These are phyloP conservation scores for Alentia gelatinosa DNA, from an alignment of 2,888 invertebrate genomes.

Conservation along the genomic window DNA sequence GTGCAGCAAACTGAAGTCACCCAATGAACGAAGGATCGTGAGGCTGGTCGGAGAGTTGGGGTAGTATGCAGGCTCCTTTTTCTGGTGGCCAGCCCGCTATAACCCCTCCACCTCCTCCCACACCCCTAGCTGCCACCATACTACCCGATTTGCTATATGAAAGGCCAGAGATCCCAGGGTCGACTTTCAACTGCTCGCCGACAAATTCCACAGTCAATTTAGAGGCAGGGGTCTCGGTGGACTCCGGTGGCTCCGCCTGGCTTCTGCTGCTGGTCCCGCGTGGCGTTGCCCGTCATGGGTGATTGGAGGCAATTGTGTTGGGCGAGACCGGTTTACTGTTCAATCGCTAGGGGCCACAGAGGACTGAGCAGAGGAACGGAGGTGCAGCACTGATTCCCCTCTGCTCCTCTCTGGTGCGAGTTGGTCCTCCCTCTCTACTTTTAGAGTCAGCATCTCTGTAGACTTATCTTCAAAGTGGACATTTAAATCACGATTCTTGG, in stretches of 20 bases:
- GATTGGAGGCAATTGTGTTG: neutral
- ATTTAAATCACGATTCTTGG: too few relatives aligned
- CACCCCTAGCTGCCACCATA: neutral
- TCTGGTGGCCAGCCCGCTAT: too few relatives aligned
- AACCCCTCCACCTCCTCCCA: neutral
- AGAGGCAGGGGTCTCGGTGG: neutral
- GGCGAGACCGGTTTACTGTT: neutral
- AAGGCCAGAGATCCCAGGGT: neutral
- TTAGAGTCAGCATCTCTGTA: too few relatives aligned
- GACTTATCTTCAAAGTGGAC: too few relatives aligned
- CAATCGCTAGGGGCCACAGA: neutral
- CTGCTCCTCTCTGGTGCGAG: neutral
- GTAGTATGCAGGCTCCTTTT: too few relatives aligned
- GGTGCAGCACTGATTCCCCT: neutral
- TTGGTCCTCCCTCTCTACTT: neutral
- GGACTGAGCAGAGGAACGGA: neutral
- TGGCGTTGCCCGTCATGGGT: neutral
- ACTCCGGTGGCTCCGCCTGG: neutral
- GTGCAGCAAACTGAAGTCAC: too few relatives aligned
- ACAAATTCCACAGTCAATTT: constrained; percentile 11
- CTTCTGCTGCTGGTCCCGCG: neutral
- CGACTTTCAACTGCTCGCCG: neutral
- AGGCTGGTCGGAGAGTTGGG: too few relatives aligned
- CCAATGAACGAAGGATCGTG: too few relatives aligned
- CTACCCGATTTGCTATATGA: neutral